Evolutionary conservation across 2,888 invertebrate genomes (phyloP).

Genomic region (Pandemis heparana): DNA sequence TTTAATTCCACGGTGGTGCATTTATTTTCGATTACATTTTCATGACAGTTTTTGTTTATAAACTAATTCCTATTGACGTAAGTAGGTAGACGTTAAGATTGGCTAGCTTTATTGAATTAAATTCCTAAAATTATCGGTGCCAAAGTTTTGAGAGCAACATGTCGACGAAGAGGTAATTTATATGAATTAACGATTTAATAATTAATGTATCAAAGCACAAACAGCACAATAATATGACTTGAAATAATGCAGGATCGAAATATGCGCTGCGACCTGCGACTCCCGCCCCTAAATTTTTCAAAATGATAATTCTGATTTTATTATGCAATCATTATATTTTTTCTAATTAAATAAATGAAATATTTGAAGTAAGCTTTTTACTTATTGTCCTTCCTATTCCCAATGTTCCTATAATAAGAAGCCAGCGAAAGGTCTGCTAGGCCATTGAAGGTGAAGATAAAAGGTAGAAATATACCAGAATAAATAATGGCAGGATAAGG

Average conservation of each 20-base stretch:
- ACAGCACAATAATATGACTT: conserved; percentile 5
- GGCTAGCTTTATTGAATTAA: conserved; percentile 33
- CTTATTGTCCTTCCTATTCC: background rate
- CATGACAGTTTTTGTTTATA: background rate
- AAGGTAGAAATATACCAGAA: no score
- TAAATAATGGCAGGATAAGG: no score
- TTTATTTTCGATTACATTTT: conserved; percentile 37
- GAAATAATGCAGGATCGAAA: background rate
- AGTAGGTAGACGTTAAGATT: conserved; percentile 38
- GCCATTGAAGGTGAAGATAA: no score
- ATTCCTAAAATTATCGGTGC: conserved; percentile 41
- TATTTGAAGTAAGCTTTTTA: background rate
- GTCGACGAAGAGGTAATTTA: conserved; percentile 17
- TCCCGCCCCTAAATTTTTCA: conserved; percentile 15
- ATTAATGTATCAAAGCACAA: conserved; percentile 33
- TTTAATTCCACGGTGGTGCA: conserved; percentile 40
- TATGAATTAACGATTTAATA: conserved; percentile 9
- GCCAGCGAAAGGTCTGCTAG: no score
- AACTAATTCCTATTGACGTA: conserved; percentile 15
- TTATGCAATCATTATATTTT: conserved; percentile 42
- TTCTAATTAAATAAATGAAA: conserved; percentile 38
- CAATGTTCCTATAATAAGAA: background rate
- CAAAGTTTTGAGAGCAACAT: conserved; percentile 34
- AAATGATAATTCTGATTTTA: conserved; percentile 34
- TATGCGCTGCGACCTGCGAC: background rate